phyloP scores from a whole-genome alignment of 2,888 invertebrate genomes.

The Panopea generosa region DNA sequence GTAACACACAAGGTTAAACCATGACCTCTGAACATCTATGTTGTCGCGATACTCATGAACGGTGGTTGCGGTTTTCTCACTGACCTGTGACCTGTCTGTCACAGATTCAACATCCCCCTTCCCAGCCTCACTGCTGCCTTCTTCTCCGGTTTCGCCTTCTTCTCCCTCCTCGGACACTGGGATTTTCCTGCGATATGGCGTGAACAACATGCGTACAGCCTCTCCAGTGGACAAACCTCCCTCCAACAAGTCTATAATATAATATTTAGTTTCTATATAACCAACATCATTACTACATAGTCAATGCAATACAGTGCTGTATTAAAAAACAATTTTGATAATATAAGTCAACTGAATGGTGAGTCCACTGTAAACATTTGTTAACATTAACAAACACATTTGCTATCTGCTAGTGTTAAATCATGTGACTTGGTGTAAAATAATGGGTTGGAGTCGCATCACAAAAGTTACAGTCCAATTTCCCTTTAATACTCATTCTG shows the following conservation, averaged over 20 bases:
- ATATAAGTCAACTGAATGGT: no score
- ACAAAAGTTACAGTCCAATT: no score
- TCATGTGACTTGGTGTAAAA: no score
- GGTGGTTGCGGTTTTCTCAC: slow-evolving; percentile 47
- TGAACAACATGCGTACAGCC: slow-evolving; percentile 71
- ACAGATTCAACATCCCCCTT: slow-evolving; percentile 58
- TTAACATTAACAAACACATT: no score
- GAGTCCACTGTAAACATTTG: no score
- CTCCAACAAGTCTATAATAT: slow-evolving; percentile 79
- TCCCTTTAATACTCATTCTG: no score
- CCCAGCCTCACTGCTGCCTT: slow-evolving; percentile 60
- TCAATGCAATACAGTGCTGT: no score
- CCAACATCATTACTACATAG: no score
- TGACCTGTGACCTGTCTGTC: slow-evolving; percentile 40
- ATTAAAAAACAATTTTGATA: no score
- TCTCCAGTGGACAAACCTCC: slow-evolving; percentile 82
- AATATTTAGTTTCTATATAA: no score
- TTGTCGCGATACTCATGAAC: slow-evolving; percentile 53
- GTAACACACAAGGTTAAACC: slow-evolving; percentile 84
- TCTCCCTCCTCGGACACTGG: slow-evolving; percentile 65
- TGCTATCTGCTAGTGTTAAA: no score
- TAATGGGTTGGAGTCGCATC: no score
- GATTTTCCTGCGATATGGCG: slow-evolving; percentile 69
- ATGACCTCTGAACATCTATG: slow-evolving; percentile 67
- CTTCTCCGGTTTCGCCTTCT: slow-evolving; percentile 66